Evolutionary conservation across 2,113 vertebrate genomes (phyloP), one percentile per base, ranked within the genome.

Genomic region (Ranitomeya imitator): DNA sequence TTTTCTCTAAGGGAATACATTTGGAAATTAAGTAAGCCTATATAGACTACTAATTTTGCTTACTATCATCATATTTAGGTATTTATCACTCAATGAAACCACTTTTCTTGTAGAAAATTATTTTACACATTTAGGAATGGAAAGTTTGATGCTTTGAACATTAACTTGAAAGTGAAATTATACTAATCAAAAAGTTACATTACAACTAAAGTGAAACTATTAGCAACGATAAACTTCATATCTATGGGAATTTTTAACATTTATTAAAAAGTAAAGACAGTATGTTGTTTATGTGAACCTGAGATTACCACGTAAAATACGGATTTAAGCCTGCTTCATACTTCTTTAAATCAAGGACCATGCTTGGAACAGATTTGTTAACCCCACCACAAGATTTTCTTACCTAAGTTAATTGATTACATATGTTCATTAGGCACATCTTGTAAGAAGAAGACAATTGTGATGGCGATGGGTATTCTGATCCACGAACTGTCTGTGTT

Each of bases 111-210:
- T 74, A 23, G 67, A 74, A 85, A 55, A 85, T 85, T 11, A 60
- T 74, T 59, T 59, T 57, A 23, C n/a, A 74, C 71, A 85, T 74
- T 85, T 31, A 16, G n/a, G 74, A 85, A 85, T 85, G 74, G 26
- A 85, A 19, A 59, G 21, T 85, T 16, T 57, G 54, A 74, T 85
- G 83, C 16, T 85, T 74, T 85, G 26, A 59, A 31, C 37, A 85
- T 74, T 84, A 69, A 71, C 67, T 59, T 74, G 69, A 85, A 59
- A 26, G 55, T 85, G 57, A 85, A 57, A 74, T 37, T 14, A 59
- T 45, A 18, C 23, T 59, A 74, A 59, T 60, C 67, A 74, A n/a
- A 55, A 71, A 11, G 69, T 37, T 74, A 85, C 11, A 54, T 85
- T 74, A 23, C 23, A 16, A 57, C 52, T 85, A 60, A 71, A 59